These are phyloP conservation scores for Ophion costatus DNA, from an alignment of 2,888 invertebrate genomes.

Conservation along the genomic window DNA sequence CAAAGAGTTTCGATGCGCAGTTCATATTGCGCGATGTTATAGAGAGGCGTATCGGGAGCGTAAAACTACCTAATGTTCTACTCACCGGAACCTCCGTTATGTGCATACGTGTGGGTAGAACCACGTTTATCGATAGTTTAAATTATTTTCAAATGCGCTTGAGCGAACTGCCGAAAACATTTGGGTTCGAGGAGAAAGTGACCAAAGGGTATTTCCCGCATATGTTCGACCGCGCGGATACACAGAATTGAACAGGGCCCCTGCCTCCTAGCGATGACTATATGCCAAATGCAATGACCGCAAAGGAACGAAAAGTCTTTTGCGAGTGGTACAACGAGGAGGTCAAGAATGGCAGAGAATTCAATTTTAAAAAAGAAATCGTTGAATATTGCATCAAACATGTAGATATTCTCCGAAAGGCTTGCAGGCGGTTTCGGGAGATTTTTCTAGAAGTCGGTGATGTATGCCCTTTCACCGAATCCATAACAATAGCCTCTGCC, in stretches of 20 bases:
- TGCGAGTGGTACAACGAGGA: background rate
- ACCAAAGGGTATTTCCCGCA: slow-evolving; percentile 73
- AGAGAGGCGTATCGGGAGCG: too few species aligned
- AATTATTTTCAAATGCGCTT: slow-evolving; percentile 75
- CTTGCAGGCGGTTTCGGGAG: slow-evolving; percentile 46
- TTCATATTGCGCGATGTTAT: slow-evolving; percentile 55
- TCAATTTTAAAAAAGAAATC: slow-evolving; percentile 10
- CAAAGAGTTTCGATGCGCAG: slow-evolving; percentile 59
- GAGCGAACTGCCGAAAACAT: slow-evolving; percentile 70
- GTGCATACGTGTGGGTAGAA: slow-evolving; percentile 49
- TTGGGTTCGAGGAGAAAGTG: slow-evolving; percentile 64
- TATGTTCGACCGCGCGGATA: slow-evolving; percentile 70
- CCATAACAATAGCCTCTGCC: slow-evolving; percentile 51
- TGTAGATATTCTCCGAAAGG: background rate
- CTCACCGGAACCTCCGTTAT: too few species aligned
- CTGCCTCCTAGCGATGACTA: background rate
- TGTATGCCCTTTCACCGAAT: slow-evolving; percentile 72
- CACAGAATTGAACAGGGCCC: slow-evolving; percentile 36
- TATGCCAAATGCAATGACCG: background rate
- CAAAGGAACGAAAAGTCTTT: background rate
- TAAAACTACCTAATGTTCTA: too few species aligned
- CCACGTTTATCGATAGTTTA: slow-evolving; percentile 70
- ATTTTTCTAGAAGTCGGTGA: slow-evolving; percentile 64
- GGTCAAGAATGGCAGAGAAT: background rate
- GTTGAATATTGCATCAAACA: background rate